Percentiles rank a stretch among this genome's conserved stretches.
Conservation (phyloP, 2,888 invertebrate species). For the Ephialtes manifestator region DNA sequence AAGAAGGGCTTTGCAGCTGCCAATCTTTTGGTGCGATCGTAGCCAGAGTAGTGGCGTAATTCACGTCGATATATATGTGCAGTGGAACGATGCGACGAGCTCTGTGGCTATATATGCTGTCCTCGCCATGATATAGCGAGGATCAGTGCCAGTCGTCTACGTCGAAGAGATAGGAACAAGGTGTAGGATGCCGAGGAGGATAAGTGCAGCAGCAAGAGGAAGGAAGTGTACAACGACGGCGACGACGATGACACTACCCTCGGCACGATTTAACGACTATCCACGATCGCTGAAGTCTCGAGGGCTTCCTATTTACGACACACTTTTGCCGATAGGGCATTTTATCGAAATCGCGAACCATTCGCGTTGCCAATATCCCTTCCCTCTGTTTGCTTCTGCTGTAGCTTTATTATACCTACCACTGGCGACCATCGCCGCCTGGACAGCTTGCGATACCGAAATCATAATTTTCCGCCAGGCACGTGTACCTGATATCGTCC, state of each 20-base stretch:
- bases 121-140: background rate
- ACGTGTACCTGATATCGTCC: slow-evolving; percentile 17
- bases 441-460: slow-evolving; percentile 53
- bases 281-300: slow-evolving; percentile 51
- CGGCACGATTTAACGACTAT: slow-evolving; percentile 53
- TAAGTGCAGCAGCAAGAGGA: background rate
- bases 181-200: slow-evolving; percentile 20
- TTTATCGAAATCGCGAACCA: slow-evolving; percentile 48
- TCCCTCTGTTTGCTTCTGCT: slow-evolving; percentile 25
- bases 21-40: background rate
- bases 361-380: slow-evolving; percentile 11
- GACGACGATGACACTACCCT: slow-evolving; percentile 26
- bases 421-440: slow-evolving; percentile 21
- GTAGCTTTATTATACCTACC: slow-evolving; percentile 1
- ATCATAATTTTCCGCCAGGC: slow-evolving; percentile 60
- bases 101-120: background rate
- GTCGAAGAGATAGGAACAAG: slow-evolving; percentile 17
- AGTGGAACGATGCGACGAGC: background rate
- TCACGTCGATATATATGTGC: slow-evolving; percentile 1
- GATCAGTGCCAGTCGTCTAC: background rate
- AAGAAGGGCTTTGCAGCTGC: slow-evolving; percentile 9
- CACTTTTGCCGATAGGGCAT: slow-evolving; percentile 53
- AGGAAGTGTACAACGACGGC: background rate
- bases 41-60: slow-evolving; percentile 12
- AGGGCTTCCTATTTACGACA: slow-evolving; percentile 60